phyloP scores from a whole-genome alignment of 2,113 vertebrate species.

The Falcunculus frontatus region DNA sequence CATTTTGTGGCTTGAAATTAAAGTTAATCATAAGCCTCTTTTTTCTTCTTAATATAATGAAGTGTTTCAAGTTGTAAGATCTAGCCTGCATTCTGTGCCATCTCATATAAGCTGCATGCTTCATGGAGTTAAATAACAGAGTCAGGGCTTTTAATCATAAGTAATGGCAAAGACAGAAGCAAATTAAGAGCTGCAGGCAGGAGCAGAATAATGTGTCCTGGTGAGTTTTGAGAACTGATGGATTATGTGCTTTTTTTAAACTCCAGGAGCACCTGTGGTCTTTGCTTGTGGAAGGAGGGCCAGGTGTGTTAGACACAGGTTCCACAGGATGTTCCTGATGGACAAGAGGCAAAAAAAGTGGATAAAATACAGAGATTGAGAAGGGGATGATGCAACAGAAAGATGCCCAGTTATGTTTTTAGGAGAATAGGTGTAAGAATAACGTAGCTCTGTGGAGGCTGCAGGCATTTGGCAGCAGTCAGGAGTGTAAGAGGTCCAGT shows the following conservation, averaged over 20 bases:
- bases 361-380: neutral
- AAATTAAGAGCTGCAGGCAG: slow-evolving; percentile 39
- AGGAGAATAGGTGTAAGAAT: neutral
- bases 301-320: neutral
- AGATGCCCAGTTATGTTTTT: neutral
- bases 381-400: neutral
- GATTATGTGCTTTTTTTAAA: neutral
- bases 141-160: slow-evolving; percentile 40
- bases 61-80: neutral
- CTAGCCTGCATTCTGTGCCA: neutral
- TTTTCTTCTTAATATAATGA: slow-evolving; percentile 29
- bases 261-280: neutral
- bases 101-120: slow-evolving; percentile 1
- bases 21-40: slow-evolving; percentile 31
- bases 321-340: neutral
- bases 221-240: slow-evolving; percentile 1
- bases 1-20: slow-evolving; percentile 22
- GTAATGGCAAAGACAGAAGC: slow-evolving; percentile 37
- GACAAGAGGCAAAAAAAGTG: neutral
- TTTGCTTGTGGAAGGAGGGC: neutral
- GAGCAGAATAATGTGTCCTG: neutral
- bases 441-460: neutral
- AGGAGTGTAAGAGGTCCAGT: neutral
- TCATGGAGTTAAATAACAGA: slow-evolving; percentile 22
- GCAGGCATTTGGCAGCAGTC: neutral